These are phyloP conservation scores for Sinotaia quadrata DNA, from an alignment of 2,888 invertebrate genomes.

Conservation along the genomic window DNA sequence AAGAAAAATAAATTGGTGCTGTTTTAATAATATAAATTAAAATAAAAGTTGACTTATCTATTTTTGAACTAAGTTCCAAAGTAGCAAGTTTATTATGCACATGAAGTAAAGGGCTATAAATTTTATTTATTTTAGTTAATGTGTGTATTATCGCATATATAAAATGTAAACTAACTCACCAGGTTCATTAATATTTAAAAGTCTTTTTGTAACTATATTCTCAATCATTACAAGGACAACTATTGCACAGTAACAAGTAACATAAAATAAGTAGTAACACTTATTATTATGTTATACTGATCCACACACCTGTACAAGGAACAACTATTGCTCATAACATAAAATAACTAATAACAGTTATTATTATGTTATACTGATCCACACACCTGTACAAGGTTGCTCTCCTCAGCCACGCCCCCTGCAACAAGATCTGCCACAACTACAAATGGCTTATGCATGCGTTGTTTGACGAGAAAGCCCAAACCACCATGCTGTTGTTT, in stretches of 20 bases:
- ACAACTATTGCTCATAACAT: background rate
- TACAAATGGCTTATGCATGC: slow-evolving; percentile 57
- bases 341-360: background rate
- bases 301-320: slow-evolving; percentile 43
- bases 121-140: too few relatives aligned
- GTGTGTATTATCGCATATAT: too few relatives aligned
- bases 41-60: too few relatives aligned
- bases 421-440: slow-evolving; percentile 61
- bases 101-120: too few relatives aligned
- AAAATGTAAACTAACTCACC: too few relatives aligned
- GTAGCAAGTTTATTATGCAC: too few relatives aligned
- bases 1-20: too few relatives aligned
- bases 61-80: too few relatives aligned
- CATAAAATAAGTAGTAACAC: background rate
- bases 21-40: too few relatives aligned
- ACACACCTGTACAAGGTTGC: slow-evolving; percentile 59
- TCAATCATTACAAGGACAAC: background rate
- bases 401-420: slow-evolving; percentile 66
- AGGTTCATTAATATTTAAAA: too few relatives aligned
- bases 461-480: slow-evolving; percentile 64
- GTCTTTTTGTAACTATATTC: background rate
- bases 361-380: background rate
- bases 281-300: background rate
- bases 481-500: slow-evolving; percentile 62
- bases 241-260: background rate